Percentiles rank a stretch among this genome's conserved stretches.
Evolutionary conservation across 2,113 vertebrate species (phyloP).

Genomic region (Sinosuthora webbiana): DNA sequence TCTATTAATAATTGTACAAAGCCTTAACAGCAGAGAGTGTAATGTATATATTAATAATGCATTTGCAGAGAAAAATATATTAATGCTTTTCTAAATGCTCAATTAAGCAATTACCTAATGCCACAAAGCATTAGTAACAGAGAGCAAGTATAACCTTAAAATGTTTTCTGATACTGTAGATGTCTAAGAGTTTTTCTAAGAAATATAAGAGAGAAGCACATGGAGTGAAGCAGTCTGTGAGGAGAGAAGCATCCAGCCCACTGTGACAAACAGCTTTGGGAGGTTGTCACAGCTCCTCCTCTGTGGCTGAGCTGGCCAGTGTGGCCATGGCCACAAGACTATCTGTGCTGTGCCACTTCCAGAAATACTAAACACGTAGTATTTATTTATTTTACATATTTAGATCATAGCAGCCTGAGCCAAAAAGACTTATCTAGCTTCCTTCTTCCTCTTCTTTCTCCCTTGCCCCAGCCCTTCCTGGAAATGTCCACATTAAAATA

Average conservation of each 20-base stretch:
- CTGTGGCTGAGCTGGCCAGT: background rate
- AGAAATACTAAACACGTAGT: background rate
- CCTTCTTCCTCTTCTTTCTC: background rate
- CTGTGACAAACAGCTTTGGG: background rate
- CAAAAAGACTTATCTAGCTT: background rate
- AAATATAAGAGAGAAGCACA: background rate
- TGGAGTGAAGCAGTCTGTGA: background rate
- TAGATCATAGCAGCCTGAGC: background rate
- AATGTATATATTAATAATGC: constrained; percentile 44
- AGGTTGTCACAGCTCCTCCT: background rate
- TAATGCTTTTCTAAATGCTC: constrained; percentile 39
- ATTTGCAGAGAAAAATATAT: constrained; percentile 35
- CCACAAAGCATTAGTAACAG: background rate
- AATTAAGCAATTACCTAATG: constrained; percentile 36
- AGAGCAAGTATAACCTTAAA: background rate
- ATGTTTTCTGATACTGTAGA: background rate
- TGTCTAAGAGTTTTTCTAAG: background rate
- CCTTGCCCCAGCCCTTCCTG: background rate
- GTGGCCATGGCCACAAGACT: background rate
- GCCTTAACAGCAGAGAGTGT: background rate
- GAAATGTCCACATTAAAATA: background rate
- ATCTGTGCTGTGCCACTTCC: background rate
- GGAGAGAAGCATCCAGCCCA: background rate
- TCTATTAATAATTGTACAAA: constrained; percentile 34
- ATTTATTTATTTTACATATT: too few relatives aligned